Percentiles rank a stretch among this genome's conserved stretches.
phyloP scores from a whole-genome alignment of 2,888 invertebrate species.

The Metallyticus violacea region DNA sequence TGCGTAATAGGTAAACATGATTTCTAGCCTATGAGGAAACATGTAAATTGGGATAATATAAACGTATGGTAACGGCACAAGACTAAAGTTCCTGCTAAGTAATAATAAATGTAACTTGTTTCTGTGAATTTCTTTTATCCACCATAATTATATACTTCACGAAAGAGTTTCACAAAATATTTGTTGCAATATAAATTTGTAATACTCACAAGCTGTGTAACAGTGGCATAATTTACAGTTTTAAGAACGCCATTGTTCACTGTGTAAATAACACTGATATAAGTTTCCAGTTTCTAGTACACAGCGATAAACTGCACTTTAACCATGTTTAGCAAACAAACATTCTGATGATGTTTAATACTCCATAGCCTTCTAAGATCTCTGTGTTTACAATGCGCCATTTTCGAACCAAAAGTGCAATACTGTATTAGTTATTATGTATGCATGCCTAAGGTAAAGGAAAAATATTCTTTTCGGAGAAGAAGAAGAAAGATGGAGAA shows the following conservation, averaged over 20 bases:
- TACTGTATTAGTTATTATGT: no score
- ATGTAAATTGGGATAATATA: background rate
- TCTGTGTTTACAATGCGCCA: no score
- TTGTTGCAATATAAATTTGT: background rate
- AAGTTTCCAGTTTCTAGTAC: background rate
- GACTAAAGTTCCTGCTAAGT: background rate
- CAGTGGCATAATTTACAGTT: background rate
- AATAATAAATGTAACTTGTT: background rate
- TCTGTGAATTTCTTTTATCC: background rate
- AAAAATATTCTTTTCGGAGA: no score
- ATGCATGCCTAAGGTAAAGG: no score
- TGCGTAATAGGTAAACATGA: background rate
- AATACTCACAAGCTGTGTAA: background rate
- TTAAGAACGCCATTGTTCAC: background rate
- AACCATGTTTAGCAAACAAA: background rate
- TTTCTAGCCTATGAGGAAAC: background rate
- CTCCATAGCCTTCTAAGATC: background rate
- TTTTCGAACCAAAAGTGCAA: no score
- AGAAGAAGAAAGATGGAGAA: no score
- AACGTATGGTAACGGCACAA: no score
- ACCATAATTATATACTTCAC: background rate
- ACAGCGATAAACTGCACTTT: background rate
- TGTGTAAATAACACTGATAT: background rate
- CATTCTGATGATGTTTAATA: background rate
- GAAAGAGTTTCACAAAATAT: background rate